Conservation (phyloP, 2,888 invertebrate genomes). For the Andrena hattorfiana region DNA sequence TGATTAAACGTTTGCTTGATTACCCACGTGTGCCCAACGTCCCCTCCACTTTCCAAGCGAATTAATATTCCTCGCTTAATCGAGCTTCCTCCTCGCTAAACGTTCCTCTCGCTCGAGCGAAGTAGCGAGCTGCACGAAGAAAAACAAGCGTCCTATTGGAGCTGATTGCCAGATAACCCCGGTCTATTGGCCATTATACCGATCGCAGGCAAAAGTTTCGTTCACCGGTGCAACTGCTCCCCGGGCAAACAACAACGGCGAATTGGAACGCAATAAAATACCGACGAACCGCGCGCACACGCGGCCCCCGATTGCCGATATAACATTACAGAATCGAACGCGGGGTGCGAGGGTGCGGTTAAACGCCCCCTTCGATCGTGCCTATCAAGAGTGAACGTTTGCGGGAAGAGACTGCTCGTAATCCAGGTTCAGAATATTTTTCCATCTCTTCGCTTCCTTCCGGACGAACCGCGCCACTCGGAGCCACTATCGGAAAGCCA, state of each 20-base stretch:
- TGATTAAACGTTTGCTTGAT: too few species aligned
- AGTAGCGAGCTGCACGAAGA: slow-evolving; percentile 1
- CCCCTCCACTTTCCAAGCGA: too few species aligned
- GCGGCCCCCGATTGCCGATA: slow-evolving; percentile 30
- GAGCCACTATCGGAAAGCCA: not conserved
- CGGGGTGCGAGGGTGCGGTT: not conserved
- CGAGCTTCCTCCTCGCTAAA: not conserved
- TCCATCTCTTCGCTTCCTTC: not conserved
- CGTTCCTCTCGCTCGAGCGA: not conserved
- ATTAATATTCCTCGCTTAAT: slow-evolving; percentile 24
- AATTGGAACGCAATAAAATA: slow-evolving; percentile 47
- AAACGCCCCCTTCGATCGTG: slow-evolving; percentile 18
- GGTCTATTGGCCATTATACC: slow-evolving; percentile 59
- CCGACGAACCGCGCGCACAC: slow-evolving; percentile 30
- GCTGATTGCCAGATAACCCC: slow-evolving; percentile 54
- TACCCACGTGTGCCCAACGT: too few species aligned
- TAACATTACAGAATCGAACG: slow-evolving; percentile 35
- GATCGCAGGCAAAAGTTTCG: slow-evolving; percentile 38
- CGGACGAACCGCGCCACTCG: not conserved
- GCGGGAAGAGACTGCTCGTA: not conserved
- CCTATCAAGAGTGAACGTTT: not conserved
- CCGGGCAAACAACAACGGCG: slow-evolving; percentile 32
- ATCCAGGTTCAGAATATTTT: not conserved
- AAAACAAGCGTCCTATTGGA: slow-evolving; percentile 43
- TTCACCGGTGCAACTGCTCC: slow-evolving; percentile 5